Evolutionary conservation across 2,113 vertebrate species (phyloP), one percentile per base, ranked within the genome.

Genomic region (Colius striatus): DNA sequence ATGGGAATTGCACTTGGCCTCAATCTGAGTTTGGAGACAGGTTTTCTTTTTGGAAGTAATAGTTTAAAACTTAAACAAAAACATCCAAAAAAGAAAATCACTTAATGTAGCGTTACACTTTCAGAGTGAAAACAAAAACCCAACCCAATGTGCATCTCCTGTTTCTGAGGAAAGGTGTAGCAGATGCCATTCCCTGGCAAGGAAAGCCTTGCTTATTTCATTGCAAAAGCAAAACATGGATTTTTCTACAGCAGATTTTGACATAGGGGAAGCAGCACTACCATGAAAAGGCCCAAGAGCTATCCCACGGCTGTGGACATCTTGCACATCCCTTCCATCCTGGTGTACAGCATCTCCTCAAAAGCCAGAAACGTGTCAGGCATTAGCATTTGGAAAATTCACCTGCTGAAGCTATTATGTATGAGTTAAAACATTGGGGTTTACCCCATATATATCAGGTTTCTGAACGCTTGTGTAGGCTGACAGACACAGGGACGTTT

Each of bases 301-400:
- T 41, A 41, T 41, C 38, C 11, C 17, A 5, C 61, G 41, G 74
- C 54, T 41, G 38, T 41, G 73, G 29, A 36, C 32, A 74, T 38
- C 61, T 14, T 2, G 0, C 20, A 32, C 21, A 8, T 47, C 75
- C 70, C 27, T 50, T 54, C 62, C 32, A n/a, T n/a, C 36, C 41
- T 23, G 14, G 5, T 11, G 54, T 34, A n/a, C 0, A 0, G 27
- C 34, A n/a, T 29, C 30, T 68, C 38, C 68, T 48, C 79, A 74
- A 88, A 88, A 16, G 7, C 2, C 16, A 17, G 41, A 74, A 80
- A 71, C 4, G 5, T 36, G 71, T 82, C 27, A 30, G 51, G 50
- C 55, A 55, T 38, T 61, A 70, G 48, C 34, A 43, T 16, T 90
- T 82, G 19, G 34, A 29, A 60, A 75, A 75, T 57, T 66, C 36